Base-by-base conservation (phyloP, 1,140 invertebrate species). In the Piezodorus guildinii region DNA sequence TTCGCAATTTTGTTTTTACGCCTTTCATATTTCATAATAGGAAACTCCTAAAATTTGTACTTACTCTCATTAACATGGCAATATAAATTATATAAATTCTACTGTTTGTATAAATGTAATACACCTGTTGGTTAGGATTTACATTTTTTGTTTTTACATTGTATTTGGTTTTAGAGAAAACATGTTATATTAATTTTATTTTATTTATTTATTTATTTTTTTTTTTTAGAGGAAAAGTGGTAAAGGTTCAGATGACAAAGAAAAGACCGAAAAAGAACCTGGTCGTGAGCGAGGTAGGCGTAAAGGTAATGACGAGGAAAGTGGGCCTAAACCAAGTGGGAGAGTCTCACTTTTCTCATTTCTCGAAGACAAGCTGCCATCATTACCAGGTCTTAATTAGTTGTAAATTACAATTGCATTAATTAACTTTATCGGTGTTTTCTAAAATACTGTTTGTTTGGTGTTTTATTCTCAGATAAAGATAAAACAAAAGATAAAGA, bases 341-440 rank as follows among this genome's bases (percentile, higher is more conserved):
- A 90, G 87, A 73, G 83, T 91, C 1, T 91, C 88, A 0, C 74
- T 94, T 2, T 93, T 93, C 76, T 89, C 91, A 74, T 94, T 91
- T 72, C 77, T 94, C 5, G 88, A 90, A 72, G 85, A 88, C 68
- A 90, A 90, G 77, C 76, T 93, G 23, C 85, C 85, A 54, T 76
- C 81, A 64, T 79, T 82, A 65, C 69, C 70, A 10, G 77, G 67
- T 70, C n/a, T 34, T 30, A 39, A 10, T 10, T 39, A 10, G 30
- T 39, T 39, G 6, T 10, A 39, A 39, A 39, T 39, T 10, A 39
- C 1, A 10, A 39, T 39, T 39, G 6, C 2, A 12, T 39, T 5
- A 12, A 39, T 39, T 8, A 6, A 6, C 9, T 39, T 39, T 10
- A 6, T 39, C 12, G 1, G 3, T 8, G 3, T 39, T 39, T 60